Evolutionary conservation across 2,888 invertebrate species (phyloP).

Genomic region (Parapristionchus giblindavisi): DNA sequence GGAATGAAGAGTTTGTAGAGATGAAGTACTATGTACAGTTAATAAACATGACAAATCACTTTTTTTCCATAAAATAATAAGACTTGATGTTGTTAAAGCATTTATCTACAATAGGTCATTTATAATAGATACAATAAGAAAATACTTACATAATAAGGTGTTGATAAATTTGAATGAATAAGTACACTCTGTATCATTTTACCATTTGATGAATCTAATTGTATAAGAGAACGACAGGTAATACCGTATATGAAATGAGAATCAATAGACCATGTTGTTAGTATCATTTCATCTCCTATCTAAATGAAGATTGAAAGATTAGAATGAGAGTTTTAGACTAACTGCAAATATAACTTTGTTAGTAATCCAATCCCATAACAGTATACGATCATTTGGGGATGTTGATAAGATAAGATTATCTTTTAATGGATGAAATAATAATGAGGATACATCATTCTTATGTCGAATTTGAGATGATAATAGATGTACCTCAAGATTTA

Average conservation of each 20-base stretch:
- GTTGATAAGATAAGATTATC: conserved; percentile 17
- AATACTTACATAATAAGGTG: too few species aligned
- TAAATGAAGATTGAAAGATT: background rate
- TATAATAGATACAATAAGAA: too few species aligned
- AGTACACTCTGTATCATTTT: too few species aligned
- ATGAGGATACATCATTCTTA: background rate
- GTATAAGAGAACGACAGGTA: background rate
- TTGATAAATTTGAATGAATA: too few species aligned
- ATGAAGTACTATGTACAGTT: background rate
- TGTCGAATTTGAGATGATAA: conserved; percentile 1
- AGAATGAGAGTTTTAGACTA: background rate
- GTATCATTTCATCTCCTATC: background rate
- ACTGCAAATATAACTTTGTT: conserved; percentile 8
- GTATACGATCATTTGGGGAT: background rate
- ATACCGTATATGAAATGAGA: background rate
- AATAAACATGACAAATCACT: too few species aligned
- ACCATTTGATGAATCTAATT: background rate
- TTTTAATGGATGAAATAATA: conserved; percentile 16
- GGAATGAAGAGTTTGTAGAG: conserved; percentile 4
- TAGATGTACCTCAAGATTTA: conserved; percentile 5
- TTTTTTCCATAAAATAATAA: too few species aligned
- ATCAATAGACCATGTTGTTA: background rate
- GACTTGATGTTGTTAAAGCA: too few species aligned
- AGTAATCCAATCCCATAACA: conserved; percentile 27
- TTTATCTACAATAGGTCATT: too few species aligned